phyloP scores from a whole-genome alignment of 92 coral and sea anemone species.

The Zoanthus solanderi region DNA sequence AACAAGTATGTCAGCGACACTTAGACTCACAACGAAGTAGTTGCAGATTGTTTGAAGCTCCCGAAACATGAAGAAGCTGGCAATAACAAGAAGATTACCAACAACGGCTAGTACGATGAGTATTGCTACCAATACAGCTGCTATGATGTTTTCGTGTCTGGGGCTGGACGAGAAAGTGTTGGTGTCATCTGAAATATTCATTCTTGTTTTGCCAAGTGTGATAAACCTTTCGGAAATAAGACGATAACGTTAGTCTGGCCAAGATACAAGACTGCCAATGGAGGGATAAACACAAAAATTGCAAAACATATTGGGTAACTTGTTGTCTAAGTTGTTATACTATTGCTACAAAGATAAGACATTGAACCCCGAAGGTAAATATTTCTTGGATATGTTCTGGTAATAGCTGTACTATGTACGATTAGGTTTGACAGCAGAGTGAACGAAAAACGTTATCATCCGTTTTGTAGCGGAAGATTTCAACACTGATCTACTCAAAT shows the following conservation, averaged over 20 bases:
- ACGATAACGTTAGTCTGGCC: not conserved
- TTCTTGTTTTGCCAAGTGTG: not conserved
- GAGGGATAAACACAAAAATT: too few species aligned
- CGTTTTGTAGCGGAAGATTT: too few species aligned
- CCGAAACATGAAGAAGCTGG: conserved; percentile 70
- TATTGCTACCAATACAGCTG: conserved; percentile 73
- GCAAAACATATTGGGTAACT: too few species aligned
- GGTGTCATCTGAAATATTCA: conserved; percentile 47
- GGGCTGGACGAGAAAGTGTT: conserved; percentile 44
- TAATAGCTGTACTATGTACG: too few species aligned
- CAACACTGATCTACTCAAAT: too few species aligned
- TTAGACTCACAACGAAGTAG: conserved; percentile 86
- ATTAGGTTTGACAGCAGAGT: too few species aligned
- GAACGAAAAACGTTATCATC: too few species aligned
- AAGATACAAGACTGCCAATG: too few species aligned
- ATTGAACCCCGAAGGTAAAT: too few species aligned
- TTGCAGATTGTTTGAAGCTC: conserved; percentile 85
- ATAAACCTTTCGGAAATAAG: not conserved
- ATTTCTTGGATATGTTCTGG: too few species aligned
- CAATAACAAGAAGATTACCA: conserved; percentile 77
- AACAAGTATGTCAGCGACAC: conserved; percentile 86
- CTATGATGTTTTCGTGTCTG: conserved; percentile 59
- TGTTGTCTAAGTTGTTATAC: too few species aligned
- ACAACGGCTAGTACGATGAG: conserved; percentile 70
- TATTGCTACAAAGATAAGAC: too few species aligned